These are phyloP conservation scores for Calliopum simillimum DNA, from an alignment of 2,888 invertebrate species.

Conservation along the genomic window DNA sequence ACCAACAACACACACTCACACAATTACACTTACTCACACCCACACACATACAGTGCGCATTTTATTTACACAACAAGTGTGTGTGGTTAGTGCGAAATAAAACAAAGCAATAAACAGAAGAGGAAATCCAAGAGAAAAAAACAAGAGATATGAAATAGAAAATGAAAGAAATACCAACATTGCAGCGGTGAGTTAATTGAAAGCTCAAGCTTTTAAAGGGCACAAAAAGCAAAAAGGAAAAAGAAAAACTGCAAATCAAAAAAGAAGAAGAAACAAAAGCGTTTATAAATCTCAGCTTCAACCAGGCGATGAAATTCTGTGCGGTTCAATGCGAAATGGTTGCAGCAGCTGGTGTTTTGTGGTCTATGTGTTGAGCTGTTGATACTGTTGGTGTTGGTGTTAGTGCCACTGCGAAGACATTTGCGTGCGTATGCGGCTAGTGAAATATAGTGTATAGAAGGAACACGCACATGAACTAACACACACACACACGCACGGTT, in stretches of 20 bases:
- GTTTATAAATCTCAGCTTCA: slow-evolving; percentile 31
- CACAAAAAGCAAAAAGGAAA: neutral
- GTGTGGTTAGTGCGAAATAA: slow-evolving; percentile 10
- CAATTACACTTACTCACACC: neutral
- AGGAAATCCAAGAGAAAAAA: neutral
- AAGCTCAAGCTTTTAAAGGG: neutral
- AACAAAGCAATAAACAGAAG: neutral
- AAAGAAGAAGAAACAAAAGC: neutral
- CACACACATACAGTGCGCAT: neutral
- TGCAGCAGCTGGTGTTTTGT: slow-evolving; percentile 34
- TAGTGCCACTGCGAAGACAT: neutral
- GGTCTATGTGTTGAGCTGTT: neutral
- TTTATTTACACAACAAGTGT: slow-evolving; percentile 3
- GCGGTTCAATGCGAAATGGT: slow-evolving; percentile 21
- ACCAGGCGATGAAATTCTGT: slow-evolving; percentile 13
- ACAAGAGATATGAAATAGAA: neutral
- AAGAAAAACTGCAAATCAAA: neutral
- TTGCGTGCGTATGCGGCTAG: neutral
- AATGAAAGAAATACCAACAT: neutral
- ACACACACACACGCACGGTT: neutral
- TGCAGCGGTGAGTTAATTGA: slow-evolving; percentile 3
- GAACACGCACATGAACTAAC: neutral
- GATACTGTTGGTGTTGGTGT: slow-evolving; percentile 9
- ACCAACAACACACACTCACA: neutral
- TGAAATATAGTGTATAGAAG: neutral